A percentile compares a stretch with the other conserved stretches of the same genome.
Conservation (phyloP, 2,888 invertebrate species). For the Byasa hedistus region DNA sequence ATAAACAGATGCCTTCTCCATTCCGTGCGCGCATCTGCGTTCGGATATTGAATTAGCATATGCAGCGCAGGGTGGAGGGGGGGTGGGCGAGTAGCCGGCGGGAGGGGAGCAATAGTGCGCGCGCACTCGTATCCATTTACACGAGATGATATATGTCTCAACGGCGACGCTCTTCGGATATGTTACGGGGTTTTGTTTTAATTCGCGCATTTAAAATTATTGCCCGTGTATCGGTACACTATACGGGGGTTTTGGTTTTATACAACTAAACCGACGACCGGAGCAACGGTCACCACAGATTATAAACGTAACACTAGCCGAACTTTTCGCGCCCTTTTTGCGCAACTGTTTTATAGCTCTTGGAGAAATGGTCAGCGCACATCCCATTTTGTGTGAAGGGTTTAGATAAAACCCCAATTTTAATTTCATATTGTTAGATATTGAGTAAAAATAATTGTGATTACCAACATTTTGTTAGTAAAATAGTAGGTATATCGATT, state of each 20-base stretch:
- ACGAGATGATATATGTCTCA: slow-evolving; percentile 25
- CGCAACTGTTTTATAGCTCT: no score
- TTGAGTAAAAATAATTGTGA: no score
- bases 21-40: slow-evolving; percentile 38
- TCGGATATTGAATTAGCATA: slow-evolving; percentile 41
- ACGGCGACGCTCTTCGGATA: slow-evolving; percentile 14
- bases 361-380: no score
- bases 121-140: slow-evolving; percentile 33
- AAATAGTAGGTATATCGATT: no score
- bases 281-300: no score
- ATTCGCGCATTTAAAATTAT: slow-evolving; percentile 6
- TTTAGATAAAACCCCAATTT: no score
- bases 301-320: no score
- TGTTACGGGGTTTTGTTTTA: slow-evolving; percentile 17
- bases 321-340: no score
- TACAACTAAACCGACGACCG: no score
- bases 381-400: no score
- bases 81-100: slow-evolving; percentile 33
- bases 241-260: not conserved
- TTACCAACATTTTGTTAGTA: no score
- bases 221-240: not conserved
- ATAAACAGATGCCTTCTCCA: slow-evolving; percentile 52
- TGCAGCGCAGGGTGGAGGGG: slow-evolving; percentile 40
- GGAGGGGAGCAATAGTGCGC: slow-evolving; percentile 29
- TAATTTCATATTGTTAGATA: no score